Evolutionary conservation across 2,888 invertebrate genomes (phyloP).

Genomic region (Mesorhabditis belari): DNA sequence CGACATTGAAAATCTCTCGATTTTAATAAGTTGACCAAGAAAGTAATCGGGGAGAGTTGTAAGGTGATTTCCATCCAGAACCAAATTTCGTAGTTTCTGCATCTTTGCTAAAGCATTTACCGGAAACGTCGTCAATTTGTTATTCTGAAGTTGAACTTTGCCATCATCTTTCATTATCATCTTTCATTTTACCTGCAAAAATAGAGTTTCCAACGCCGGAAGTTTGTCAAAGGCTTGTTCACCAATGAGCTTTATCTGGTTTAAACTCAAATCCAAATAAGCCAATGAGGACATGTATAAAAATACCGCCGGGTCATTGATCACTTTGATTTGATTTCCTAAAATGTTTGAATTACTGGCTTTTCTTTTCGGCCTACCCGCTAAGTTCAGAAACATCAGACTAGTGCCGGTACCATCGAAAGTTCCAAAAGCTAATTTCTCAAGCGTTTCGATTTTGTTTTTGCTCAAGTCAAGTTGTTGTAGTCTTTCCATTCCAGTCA

Average conservation of each 20-base stretch:
- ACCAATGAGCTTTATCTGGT: constrained; percentile 70
- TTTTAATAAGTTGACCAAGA: constrained; percentile 60
- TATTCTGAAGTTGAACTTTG: constrained; percentile 59
- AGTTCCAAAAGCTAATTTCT: constrained; percentile 36
- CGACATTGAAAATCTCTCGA: constrained; percentile 50
- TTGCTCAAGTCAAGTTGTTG: constrained; percentile 59
- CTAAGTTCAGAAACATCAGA: constrained; percentile 41
- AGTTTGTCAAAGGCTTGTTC: constrained; percentile 70
- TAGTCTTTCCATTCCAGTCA: constrained; percentile 54
- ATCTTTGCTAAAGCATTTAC: constrained; percentile 70
- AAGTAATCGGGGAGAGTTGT: constrained; percentile 66
- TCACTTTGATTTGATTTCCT: constrained; percentile 20
- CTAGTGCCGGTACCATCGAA: constrained; percentile 17
- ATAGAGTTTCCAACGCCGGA: constrained; percentile 70
- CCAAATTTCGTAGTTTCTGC: constrained; percentile 74
- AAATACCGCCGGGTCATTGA: constrained; percentile 63
- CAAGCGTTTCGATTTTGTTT: constrained; percentile 38
- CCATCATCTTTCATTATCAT: neutral
- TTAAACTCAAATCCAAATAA: constrained; percentile 76
- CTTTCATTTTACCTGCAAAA: constrained; percentile 55
- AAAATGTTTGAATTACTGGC: constrained; percentile 19
- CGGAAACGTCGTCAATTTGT: constrained; percentile 73
- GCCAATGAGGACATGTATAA: constrained; percentile 71
- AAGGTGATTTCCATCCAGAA: constrained; percentile 82
- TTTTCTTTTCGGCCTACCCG: too few relatives aligned